Evolutionary conservation across 2,888 invertebrate genomes (phyloP).

Genomic region (Globia sparganii): DNA sequence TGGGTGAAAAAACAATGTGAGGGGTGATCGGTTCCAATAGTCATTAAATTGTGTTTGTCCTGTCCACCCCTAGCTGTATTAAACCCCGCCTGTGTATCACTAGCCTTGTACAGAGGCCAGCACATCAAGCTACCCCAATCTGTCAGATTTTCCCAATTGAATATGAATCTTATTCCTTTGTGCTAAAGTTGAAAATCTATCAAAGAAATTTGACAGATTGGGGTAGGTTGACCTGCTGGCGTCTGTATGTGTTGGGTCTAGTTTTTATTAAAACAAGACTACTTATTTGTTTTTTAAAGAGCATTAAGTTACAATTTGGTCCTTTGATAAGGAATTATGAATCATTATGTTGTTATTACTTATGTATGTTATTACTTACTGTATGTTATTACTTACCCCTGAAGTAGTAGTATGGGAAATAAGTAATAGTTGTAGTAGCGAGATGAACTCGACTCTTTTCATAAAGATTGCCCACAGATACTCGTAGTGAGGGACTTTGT

Average conservation of each 20-base stretch:
- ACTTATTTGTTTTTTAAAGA: constrained; percentile 36
- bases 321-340: constrained; percentile 19
- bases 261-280: constrained; percentile 60
- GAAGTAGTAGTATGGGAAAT: neutral
- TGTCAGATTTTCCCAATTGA: no score
- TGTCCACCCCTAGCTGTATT: constrained; percentile 63
- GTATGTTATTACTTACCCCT: neutral
- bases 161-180: no score
- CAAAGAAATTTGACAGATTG: no score
- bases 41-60: constrained; percentile 81
- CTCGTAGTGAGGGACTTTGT: neutral
- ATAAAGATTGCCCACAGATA: no score
- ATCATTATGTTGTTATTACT: neutral
- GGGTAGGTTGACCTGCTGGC: no score
- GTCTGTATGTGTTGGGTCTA: constrained; percentile 50
- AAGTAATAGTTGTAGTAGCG: neutral
- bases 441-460: no score
- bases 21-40: constrained; percentile 73
- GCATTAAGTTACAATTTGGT: constrained; percentile 25
- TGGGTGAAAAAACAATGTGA: constrained; percentile 59
- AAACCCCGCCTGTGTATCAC: constrained; percentile 52
- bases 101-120: no score
- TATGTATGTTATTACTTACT: neutral
- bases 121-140: no score
- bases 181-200: no score